Conservation (phyloP, 2,797 vertebrate genomes). For the Vipera ursinii region DNA sequence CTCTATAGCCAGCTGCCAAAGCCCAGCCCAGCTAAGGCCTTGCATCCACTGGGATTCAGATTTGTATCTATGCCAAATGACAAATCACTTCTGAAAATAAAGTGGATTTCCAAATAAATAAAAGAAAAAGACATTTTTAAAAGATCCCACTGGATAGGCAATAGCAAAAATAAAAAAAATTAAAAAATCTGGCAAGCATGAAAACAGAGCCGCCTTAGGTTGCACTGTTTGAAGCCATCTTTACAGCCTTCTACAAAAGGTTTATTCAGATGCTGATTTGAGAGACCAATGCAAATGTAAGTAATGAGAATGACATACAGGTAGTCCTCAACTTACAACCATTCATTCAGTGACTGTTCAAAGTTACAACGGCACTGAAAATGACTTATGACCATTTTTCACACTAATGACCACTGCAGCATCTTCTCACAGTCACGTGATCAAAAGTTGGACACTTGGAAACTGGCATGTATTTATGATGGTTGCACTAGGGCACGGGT, state of each 20-base stretch:
- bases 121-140: not conserved
- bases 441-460: too few species aligned
- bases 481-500: too few species aligned
- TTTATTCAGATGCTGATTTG: not conserved
- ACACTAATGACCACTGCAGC: too few species aligned
- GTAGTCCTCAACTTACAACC: too few species aligned
- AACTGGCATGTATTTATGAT: too few species aligned
- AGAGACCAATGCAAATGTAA: not conserved
- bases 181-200: not conserved
- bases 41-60: not conserved
- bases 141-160: not conserved
- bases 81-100: not conserved
- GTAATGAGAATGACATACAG: not conserved
- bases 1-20: not conserved
- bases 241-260: not conserved
- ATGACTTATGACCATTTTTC: too few species aligned
- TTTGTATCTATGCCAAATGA: not conserved
- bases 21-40: not conserved
- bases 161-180: not conserved
- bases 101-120: not conserved
- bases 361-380: too few species aligned
- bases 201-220: not conserved
- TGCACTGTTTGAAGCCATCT: not conserved
- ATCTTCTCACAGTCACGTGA: too few species aligned
- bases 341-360: too few species aligned